phyloP scores from a whole-genome alignment of 2,888 invertebrate genomes.

The Deilephila elpenor region DNA sequence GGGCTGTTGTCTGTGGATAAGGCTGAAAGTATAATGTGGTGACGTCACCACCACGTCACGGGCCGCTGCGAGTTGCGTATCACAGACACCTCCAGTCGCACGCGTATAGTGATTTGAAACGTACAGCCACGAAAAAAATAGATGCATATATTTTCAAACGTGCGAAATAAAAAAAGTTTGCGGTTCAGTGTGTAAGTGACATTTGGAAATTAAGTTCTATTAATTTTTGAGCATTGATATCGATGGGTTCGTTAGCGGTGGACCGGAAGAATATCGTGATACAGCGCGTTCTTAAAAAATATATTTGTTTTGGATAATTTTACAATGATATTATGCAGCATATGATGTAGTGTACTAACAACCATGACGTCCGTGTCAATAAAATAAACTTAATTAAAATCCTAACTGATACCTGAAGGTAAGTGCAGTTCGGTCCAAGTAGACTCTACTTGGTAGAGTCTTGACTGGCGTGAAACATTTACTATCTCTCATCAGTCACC shows the following conservation, averaged over 20 bases:
- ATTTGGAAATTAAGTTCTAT: background rate
- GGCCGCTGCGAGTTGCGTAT: slow-evolving; percentile 61
- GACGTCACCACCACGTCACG: slow-evolving; percentile 68
- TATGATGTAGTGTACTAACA: too few relatives aligned
- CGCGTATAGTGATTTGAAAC: slow-evolving; percentile 53
- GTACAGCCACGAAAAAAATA: slow-evolving; percentile 31
- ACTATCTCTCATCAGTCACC: too few relatives aligned
- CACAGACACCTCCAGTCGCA: slow-evolving; percentile 56
- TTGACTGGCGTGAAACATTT: too few relatives aligned
- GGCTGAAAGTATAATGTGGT: slow-evolving; percentile 53
- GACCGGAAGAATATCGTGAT: background rate
- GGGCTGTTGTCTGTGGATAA: slow-evolving; percentile 36
- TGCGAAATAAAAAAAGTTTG: background rate
- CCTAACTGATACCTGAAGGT: too few relatives aligned
- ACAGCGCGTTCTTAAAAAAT: background rate
- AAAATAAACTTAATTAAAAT: too few relatives aligned
- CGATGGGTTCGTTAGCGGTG: slow-evolving; percentile 9
- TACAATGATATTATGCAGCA: too few relatives aligned
- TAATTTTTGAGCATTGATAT: background rate
- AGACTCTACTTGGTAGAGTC: too few relatives aligned
- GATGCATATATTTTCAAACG: background rate
- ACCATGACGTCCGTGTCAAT: too few relatives aligned
- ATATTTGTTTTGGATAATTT: background rate
- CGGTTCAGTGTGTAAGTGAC: background rate
- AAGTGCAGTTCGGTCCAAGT: too few relatives aligned